Evolutionary conservation across 1,140 invertebrate species (phyloP), one percentile per base, ranked within the genome.

Genomic region (Megalopta genalis): DNA sequence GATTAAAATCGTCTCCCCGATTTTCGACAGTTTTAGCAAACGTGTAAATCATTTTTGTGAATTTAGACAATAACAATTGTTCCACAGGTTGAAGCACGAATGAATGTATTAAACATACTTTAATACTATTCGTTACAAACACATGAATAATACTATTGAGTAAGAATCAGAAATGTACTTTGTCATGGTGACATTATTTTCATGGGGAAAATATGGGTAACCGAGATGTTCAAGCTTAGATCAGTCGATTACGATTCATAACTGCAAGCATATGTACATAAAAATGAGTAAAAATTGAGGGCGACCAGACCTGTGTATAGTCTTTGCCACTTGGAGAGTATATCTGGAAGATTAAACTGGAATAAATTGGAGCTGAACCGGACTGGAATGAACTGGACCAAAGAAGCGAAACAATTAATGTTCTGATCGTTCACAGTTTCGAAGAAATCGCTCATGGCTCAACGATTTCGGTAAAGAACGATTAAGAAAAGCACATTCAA

Each of bases 371-470:
- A 57, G n/a, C 54, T 57, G 54, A 57, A n/a, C 8, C 21, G 54
- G 54, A 57, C 54, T 57, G 54, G 54, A 57, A 57, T n/a, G 18
- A 57, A 57, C 54, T 57, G 54, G 54, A 57, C 21, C 54, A n/a
- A n/a, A 57, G 54, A n/a, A n/a, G 54, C n/a, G 9, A n/a, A 57
- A n/a, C 21, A 9, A 21, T 2, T n/a, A 57, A 57, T n/a, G 8
- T 4, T 21, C 21, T n/a, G 54, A 8, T n/a, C n/a, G 21, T n/a
- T 6, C n/a, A 57, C 18, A 8, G 54, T n/a, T 57, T 57, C 54
- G 21, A 57, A n/a, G 54, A 57, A 57, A 57, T n/a, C n/a, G 7
- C 6, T 57, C 18, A 7, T 9, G 1, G n/a, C 18, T n/a, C 54
- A 21, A 2, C 49, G 16, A 5, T 21, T 52, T 18, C 18, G 14